Evolutionary conservation across 2,888 invertebrate species (phyloP), one percentile per base, ranked within the genome.

Genomic region (Tachystola acroxantha): DNA sequence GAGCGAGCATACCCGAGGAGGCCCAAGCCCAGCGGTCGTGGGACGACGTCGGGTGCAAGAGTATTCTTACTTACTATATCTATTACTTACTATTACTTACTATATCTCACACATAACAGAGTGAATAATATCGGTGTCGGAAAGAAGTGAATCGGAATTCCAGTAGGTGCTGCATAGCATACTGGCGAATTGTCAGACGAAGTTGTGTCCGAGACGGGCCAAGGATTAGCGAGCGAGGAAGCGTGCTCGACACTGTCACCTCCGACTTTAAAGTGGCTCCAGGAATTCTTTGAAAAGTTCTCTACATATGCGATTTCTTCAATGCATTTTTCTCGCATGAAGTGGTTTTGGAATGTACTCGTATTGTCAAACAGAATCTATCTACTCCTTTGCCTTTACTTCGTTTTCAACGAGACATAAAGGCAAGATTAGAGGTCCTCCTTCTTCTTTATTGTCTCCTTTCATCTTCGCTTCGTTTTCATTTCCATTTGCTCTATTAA

Each of bases 231-330:
- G 59, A 55, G 67, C 48, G 54, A 48, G 44, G 50, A 65, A 64
- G 69, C 68, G 61, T 66, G 66, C 77, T 66, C 65, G 53, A 57
- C 58, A 57, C 53, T 63, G 65, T 74, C 70, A 68, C 64, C 58
- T 64, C 56, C 51, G 62, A 66, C 67, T 69, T 70, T 62, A 52
- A 53, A 64, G 53, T 59, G 66, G 67, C 69, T 67, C 57, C 39
- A 36, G 35, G 35, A 34, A 40, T 37, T 45, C 38, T 43, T 46
- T 24, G 37, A 44, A 57, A 56, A 60, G 53, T 58, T 54, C 35
- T 3, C 12, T 25, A 13, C 13, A 16, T 16, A 16, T 28, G 28
- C 28, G 32, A 32, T 10, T 22, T 32, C 12, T 3, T 29, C 16
- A 6, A 16, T 16, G 29, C 29, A 13, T 29, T 9, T 27, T 16